Conservation (phyloP, 2,113 vertebrate species). For the Enhydra lutris region DNA sequence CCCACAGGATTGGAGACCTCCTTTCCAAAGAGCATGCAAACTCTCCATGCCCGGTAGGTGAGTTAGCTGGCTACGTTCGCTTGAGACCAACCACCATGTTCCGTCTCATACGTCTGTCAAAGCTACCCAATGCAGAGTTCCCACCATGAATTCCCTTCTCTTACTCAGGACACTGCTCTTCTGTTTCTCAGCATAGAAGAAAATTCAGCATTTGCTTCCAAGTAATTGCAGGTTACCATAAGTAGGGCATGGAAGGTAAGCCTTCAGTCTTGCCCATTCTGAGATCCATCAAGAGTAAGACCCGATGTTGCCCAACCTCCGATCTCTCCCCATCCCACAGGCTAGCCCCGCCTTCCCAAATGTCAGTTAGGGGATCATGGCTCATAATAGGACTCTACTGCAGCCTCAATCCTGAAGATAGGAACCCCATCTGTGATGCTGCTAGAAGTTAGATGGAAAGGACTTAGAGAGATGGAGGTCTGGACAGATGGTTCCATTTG, state of each 20-base stretch:
- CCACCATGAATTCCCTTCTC: not conserved
- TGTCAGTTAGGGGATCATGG: conserved; percentile 49
- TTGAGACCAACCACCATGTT: not conserved
- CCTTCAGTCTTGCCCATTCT: conserved; percentile 67
- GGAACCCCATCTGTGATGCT: not conserved
- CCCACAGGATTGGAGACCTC: not conserved
- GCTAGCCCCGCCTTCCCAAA: not conserved
- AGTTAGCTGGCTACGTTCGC: not conserved
- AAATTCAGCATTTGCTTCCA: conserved; percentile 69
- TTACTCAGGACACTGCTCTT: not conserved
- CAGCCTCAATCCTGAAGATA: not conserved
- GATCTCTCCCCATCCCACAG: conserved; percentile 63
- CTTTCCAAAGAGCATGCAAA: not conserved
- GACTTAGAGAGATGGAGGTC: not conserved
- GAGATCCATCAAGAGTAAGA: conserved; percentile 68
- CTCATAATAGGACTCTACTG: not conserved
- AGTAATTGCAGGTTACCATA: conserved; percentile 67
- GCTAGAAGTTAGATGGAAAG: too few relatives aligned
- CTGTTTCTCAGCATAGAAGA: conserved; percentile 54
- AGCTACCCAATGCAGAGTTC: not conserved
- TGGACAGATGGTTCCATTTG: not conserved
- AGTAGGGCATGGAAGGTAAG: conserved; percentile 65
- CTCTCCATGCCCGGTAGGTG: not conserved
- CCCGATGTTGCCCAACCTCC: conserved; percentile 65
- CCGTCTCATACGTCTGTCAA: not conserved